phyloP scores from a whole-genome alignment of 2,888 invertebrate species.

The Troides oblongomaculatus region DNA sequence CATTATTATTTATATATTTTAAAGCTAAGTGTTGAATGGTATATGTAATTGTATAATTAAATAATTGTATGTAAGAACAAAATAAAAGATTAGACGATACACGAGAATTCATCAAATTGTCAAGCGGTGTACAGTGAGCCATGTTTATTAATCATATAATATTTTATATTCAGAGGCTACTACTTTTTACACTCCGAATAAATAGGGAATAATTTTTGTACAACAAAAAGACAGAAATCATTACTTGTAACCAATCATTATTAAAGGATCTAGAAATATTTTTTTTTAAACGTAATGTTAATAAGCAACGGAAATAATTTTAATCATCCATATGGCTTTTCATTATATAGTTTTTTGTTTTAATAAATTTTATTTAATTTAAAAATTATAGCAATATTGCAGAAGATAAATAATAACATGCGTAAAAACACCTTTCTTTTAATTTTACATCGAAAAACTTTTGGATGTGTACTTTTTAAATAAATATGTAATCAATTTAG shows the following conservation, averaged over 20 bases:
- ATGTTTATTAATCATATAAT: slow-evolving; percentile 8
- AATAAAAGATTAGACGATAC: slow-evolving; percentile 43
- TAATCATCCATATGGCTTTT: no score
- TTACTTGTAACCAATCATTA: no score
- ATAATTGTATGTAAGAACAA: slow-evolving; percentile 47
- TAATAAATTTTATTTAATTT: slow-evolving; percentile 23
- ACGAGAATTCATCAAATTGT: slow-evolving; percentile 5
- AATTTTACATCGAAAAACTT: slow-evolving; percentile 75
- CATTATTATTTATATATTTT: slow-evolving; percentile 30
- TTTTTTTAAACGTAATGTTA: no score
- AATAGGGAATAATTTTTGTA: slow-evolving; percentile 12
- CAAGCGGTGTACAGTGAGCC: slow-evolving; percentile 22
- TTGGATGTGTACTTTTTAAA: slow-evolving; percentile 77
- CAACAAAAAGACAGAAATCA: background rate
- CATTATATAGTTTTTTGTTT: background rate
- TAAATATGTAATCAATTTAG: slow-evolving; percentile 67
- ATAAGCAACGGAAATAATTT: no score
- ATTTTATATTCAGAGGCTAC: slow-evolving; percentile 25
- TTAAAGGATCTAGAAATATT: no score
- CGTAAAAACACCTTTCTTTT: slow-evolving; percentile 57
- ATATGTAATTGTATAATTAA: slow-evolving; percentile 48
- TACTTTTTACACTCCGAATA: slow-evolving; percentile 17
- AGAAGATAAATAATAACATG: slow-evolving; percentile 34
- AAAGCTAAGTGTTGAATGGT: slow-evolving; percentile 28
- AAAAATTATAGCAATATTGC: slow-evolving; percentile 33